Evolutionary conservation across 2,888 invertebrate species (phyloP).

Genomic region (Caenorhabditis angaria): DNA sequence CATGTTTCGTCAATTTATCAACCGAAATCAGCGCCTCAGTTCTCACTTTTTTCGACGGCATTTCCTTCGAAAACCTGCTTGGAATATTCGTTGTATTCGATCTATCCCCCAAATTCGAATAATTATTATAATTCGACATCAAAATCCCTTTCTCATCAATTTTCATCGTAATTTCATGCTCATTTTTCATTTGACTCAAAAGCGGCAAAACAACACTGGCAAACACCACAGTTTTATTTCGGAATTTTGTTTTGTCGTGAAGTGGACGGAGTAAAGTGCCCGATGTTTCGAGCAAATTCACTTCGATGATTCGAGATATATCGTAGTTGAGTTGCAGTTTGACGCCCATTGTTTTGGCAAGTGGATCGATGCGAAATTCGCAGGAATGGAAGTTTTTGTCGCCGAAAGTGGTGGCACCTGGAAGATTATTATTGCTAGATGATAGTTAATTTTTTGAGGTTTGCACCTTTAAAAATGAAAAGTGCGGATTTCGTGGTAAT

Average conservation of each 20-base stretch:
- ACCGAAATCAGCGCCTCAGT: constrained; percentile 28
- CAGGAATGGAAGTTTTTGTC: constrained; percentile 33
- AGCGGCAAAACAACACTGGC: constrained; percentile 34
- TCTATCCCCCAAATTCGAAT: too few species aligned
- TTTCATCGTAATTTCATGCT: constrained; percentile 32
- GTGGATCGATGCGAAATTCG: constrained; percentile 40
- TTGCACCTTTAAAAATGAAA: constrained; percentile 35
- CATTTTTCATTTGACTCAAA: constrained; percentile 30
- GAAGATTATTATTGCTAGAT: too few species aligned
- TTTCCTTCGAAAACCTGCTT: too few species aligned
- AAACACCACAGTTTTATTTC: constrained; percentile 33
- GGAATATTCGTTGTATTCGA: neutral
- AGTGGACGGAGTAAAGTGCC: constrained; percentile 18
- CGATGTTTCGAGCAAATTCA: constrained; percentile 37
- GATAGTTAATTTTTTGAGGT: too few species aligned
- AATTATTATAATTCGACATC: constrained; percentile 31
- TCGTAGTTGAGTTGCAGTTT: constrained; percentile 34
- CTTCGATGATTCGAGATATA: constrained; percentile 29
- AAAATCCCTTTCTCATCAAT: constrained; percentile 14
- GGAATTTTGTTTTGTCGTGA: constrained; percentile 18
- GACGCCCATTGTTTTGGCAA: constrained; percentile 23
- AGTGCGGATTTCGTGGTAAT: constrained; percentile 35
- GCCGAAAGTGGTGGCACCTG: too few species aligned
- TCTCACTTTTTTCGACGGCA: constrained; percentile 21
- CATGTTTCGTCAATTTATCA: constrained; percentile 25